Base-by-base conservation (phyloP, 2,797 vertebrate species). In the Alca torda region DNA sequence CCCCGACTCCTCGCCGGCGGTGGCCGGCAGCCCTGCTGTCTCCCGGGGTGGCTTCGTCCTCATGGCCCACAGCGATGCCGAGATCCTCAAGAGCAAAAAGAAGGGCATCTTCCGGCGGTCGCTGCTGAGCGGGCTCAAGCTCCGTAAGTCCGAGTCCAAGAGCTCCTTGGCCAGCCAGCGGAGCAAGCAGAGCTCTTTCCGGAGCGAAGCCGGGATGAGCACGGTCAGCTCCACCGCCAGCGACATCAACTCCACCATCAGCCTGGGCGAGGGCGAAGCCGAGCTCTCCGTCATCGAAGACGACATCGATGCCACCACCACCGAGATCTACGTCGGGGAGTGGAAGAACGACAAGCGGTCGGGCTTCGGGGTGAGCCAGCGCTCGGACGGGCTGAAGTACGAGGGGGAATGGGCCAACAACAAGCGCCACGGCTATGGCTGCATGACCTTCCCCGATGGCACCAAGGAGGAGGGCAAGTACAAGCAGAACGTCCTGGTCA, bases 381-480 rank as follows among this genome's bases (percentile, higher is more conserved):
- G 99, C 90, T 99, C 99, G 0, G 99, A 99, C 0, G 99, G 99
- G 69, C 98, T 99, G 68, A 98, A 98, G 96, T 99, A 99, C 16
- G 99, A 99, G 97, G 99, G 99, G 3, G 99, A 99, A 89, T 99
- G 99, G 99, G 98, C 99, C 50, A 98, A 98, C 97, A 99, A 99
- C 98, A 99, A 99, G 89, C 98, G 99, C 18, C 99, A 99, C 0
- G 99, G 99, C 93, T 99, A 99, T 3, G 99, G 99, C 95, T 99
- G 99, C 98, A 99, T 99, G 97, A 98, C 99, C 8, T 99, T 99
- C 96, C 99, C 99, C 0, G 99, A 99, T 0, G 99, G 99, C 93
- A 99, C 99, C 60, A 99, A 99, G 97, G 99, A 99, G 96, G 99
- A 99, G 96, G 99, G 99, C 95, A 99, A 99, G 97, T 99, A 99